phyloP scores from a whole-genome alignment of 2,113 vertebrate species.

The Phaetusa simplex region DNA sequence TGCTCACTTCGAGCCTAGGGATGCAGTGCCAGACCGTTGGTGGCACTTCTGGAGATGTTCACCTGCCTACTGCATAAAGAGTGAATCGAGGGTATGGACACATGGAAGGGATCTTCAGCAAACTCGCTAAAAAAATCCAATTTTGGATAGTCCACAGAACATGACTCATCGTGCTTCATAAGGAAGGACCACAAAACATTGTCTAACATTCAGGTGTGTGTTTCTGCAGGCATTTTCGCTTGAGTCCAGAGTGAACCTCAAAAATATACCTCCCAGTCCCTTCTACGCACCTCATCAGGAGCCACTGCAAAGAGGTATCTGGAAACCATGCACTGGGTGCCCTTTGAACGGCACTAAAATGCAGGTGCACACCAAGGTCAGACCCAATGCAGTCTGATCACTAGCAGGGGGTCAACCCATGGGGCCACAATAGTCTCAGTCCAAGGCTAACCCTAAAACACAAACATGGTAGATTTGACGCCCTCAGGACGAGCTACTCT shows the following conservation, averaged over 20 bases:
- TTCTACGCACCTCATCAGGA: not conserved
- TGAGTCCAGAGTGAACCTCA: not conserved
- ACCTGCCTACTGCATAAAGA: not conserved
- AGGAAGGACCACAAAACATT: not conserved
- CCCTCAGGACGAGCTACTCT: not conserved
- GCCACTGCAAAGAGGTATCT: not conserved
- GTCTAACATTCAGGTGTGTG: accelerated
- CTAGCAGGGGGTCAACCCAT: not conserved
- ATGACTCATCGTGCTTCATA: accelerated
- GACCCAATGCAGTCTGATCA: accelerated
- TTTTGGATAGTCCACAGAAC: not conserved
- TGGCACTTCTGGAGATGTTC: not conserved
- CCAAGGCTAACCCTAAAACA: not conserved
- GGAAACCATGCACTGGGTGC: accelerated
- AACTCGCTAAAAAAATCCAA: accelerated
- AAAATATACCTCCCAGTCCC: not conserved
- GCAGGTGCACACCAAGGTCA: not conserved
- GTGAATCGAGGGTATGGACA: not conserved
- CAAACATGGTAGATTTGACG: not conserved
- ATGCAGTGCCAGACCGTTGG: accelerated
- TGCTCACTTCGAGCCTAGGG: accelerated
- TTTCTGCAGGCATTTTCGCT: not conserved
- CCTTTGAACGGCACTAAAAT: not conserved
- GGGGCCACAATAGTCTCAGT: not conserved
- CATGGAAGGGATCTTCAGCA: not conserved